These are phyloP conservation scores for Hepsetus odoe DNA, from an alignment of 2,113 vertebrate species.

Conservation along the genomic window DNA sequence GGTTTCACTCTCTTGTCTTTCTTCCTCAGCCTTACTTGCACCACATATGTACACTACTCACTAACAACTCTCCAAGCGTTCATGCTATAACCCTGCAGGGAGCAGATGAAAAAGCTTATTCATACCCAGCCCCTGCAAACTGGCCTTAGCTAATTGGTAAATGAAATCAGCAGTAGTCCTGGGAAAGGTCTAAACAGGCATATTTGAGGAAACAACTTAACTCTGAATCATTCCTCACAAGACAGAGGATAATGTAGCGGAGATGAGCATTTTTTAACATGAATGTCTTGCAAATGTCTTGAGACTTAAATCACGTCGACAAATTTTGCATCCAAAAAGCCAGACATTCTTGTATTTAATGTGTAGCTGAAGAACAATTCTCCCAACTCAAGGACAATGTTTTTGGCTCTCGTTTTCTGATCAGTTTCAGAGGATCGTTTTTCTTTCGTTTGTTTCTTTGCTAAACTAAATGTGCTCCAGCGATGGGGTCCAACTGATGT, in stretches of 20 bases:
- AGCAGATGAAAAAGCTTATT: slow-evolving; percentile 24
- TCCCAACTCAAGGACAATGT: no score
- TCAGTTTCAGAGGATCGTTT: no score
- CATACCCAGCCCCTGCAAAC: slow-evolving; percentile 21
- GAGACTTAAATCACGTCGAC: no score
- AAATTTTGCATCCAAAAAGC: no score
- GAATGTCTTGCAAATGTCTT: no score
- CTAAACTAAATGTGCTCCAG: no score
- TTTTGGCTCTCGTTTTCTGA: no score
- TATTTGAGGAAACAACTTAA: not conserved
- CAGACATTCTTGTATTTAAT: no score
- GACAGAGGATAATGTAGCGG: not conserved
- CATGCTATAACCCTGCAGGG: slow-evolving; percentile 7
- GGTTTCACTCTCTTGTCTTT: not conserved
- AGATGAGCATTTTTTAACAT: not conserved
- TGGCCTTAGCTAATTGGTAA: slow-evolving; percentile 43
- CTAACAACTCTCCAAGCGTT: slow-evolving; percentile 19
- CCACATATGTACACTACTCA: not conserved
- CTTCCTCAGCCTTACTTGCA: slow-evolving; percentile 18
- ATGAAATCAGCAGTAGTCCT: slow-evolving; percentile 46
- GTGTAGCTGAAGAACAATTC: no score
- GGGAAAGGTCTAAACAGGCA: slow-evolving; percentile 16
- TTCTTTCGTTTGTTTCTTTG: no score
- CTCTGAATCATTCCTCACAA: not conserved
- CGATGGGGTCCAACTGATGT: no score